Evolutionary conservation across 2,113 vertebrate species (phyloP).

Genomic region (Peromyscus californicus): DNA sequence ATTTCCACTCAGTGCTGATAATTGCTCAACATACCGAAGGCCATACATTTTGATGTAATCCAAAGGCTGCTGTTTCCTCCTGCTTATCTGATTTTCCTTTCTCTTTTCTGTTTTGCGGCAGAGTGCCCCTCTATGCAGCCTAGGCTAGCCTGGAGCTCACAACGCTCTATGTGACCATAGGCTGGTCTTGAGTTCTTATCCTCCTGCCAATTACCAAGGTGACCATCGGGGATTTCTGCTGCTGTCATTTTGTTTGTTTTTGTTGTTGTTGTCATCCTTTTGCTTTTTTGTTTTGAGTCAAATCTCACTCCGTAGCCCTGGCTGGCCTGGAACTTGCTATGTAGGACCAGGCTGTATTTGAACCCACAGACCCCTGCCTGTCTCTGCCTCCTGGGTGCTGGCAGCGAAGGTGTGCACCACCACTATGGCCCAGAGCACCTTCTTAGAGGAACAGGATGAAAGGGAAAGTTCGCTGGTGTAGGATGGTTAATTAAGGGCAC

Average conservation of each 20-base stretch:
- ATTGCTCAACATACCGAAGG: background rate
- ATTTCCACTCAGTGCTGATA: background rate
- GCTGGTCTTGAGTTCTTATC: background rate
- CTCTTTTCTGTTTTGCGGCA: background rate
- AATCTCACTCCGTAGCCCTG: background rate
- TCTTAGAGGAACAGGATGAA: background rate
- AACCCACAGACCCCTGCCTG: background rate
- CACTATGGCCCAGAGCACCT: background rate
- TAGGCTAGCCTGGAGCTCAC: background rate
- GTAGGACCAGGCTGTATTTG: background rate
- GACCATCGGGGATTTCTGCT: background rate
- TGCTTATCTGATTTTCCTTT: background rate
- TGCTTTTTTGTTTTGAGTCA: background rate
- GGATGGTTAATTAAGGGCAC: background rate
- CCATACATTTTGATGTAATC: background rate
- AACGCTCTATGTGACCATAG: background rate
- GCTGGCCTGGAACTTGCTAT: background rate
- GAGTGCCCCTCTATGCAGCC: background rate
- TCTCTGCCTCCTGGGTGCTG: background rate
- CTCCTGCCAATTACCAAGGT: background rate
- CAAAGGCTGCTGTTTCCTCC: background rate
- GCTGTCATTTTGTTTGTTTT: background rate
- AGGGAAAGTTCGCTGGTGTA: background rate
- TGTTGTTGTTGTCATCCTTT: background rate
- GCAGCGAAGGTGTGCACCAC: background rate